Conservation (phyloP, 2,797 vertebrate species). For the Vireo griseus region DNA sequence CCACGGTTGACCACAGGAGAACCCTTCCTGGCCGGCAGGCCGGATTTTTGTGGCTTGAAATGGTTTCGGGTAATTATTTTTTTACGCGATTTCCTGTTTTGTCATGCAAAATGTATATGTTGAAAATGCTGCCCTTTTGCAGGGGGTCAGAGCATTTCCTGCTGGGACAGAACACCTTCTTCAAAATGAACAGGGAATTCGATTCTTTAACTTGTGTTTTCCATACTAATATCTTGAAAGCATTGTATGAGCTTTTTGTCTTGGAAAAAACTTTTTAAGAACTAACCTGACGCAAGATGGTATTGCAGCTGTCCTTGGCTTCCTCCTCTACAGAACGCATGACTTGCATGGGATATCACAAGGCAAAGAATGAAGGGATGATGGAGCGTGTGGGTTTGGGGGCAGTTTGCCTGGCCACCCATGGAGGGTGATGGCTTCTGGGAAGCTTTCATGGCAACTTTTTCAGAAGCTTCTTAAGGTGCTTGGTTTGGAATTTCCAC, state of each 20-base stretch:
- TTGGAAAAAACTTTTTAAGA: background rate
- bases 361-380: background rate
- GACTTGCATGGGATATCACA: background rate
- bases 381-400: fast-evolving
- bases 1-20: background rate
- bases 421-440: background rate
- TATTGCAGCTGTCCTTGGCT: background rate
- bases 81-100: background rate
- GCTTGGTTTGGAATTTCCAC: background rate
- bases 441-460: background rate
- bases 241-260: background rate
- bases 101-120: background rate
- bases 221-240: background rate
- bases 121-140: background rate
- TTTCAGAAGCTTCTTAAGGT: background rate
- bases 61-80: background rate
- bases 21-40: background rate
- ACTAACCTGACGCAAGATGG: background rate
- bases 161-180: background rate
- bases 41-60: background rate
- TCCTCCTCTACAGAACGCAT: background rate
- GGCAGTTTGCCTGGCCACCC: background rate
- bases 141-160: background rate
- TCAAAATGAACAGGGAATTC: background rate
- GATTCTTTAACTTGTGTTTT: background rate